Evolutionary conservation across 2,888 invertebrate genomes (phyloP).

Genomic region (Agonopterix alstromeriana): DNA sequence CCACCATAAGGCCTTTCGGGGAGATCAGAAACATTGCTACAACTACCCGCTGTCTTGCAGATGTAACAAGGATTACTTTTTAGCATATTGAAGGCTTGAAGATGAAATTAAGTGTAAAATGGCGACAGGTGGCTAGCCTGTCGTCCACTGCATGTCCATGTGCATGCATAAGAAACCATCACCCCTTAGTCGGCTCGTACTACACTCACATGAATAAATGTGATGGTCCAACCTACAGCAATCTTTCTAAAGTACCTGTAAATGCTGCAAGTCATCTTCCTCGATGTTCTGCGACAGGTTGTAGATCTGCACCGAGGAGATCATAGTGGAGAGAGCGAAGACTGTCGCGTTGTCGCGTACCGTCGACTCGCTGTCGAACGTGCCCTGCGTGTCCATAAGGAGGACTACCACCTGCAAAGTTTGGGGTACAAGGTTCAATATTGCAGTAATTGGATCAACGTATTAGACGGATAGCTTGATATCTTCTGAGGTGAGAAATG

Average conservation of each 20-base stretch:
- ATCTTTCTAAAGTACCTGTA: slow-evolving; percentile 77
- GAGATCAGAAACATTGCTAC: too few relatives aligned
- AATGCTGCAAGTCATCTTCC: slow-evolving; percentile 97
- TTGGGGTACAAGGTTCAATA: background rate
- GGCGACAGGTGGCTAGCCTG: too few relatives aligned
- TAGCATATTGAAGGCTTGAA: too few relatives aligned
- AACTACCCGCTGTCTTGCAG: too few relatives aligned
- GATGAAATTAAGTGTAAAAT: too few relatives aligned
- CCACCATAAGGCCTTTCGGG: too few relatives aligned
- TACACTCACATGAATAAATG: background rate
- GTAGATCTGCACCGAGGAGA: slow-evolving; percentile 97
- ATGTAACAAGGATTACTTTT: too few relatives aligned
- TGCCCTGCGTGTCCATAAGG: slow-evolving; percentile 97
- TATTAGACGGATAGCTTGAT: too few relatives aligned
- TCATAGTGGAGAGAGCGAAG: slow-evolving; percentile 98
- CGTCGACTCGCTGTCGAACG: slow-evolving; percentile 98
- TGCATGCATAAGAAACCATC: background rate
- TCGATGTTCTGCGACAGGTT: slow-evolving; percentile 98
- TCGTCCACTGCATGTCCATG: too few relatives aligned
- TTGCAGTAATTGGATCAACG: too few relatives aligned
- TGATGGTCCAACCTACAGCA: background rate
- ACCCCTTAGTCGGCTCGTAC: background rate
- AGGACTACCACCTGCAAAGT: slow-evolving; percentile 85
- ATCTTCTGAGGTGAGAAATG: too few relatives aligned
- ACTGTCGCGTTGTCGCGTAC: slow-evolving; percentile 98